Base-by-base conservation (phyloP, 2,888 invertebrate genomes). In the Dusona sp. region DNA sequence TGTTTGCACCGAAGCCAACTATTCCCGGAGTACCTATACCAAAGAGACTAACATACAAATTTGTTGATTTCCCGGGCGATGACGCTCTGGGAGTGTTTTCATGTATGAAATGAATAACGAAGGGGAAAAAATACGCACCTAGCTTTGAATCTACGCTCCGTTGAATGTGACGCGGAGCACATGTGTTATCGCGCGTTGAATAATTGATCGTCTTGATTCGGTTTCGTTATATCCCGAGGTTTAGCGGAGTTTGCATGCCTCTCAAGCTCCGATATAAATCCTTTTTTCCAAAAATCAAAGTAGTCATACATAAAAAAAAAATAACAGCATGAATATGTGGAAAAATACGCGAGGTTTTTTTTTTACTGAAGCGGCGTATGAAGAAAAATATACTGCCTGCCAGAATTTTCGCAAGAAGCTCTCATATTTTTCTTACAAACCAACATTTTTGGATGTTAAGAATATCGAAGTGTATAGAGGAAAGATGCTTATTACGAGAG, bases 31-130 rank as follows among this genome's bases (percentile, higher is more conserved):
- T 13, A 65, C 70, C 51, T 48, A 48, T 22, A 22, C 67, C 48
- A 38, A 38, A 25, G 48, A 75, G 73, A n/a, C 42, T 51, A 8
- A 72, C 42, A 83, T 83, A 83, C 79, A 75, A 79, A 85, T 78
- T 83, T 79, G 68, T 54, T 83, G 82, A 82, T 85, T 85, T 85
- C 82, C 85, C 85, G 65, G 25, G 85, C 75, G 83, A 85, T 78
- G 67, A 74, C 11, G 79, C 19, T 22, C 74, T 48, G 22, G 48
- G 54, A 42, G 4, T 22, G 25, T 6, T 11, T 9, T 7, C 4
- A 9, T 19, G 13, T 38, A 19, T 7, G 61, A 45, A 54, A 83
- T 75, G 33, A 33, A 77, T 65, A 61, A 72, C 72, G 51, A 79
- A 79, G 25, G 36, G n/a, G 65, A 54, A 65, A 65, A 73, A 51